Conservation (phyloP, 2,888 invertebrate genomes). For the Macroteleia sp. region DNA sequence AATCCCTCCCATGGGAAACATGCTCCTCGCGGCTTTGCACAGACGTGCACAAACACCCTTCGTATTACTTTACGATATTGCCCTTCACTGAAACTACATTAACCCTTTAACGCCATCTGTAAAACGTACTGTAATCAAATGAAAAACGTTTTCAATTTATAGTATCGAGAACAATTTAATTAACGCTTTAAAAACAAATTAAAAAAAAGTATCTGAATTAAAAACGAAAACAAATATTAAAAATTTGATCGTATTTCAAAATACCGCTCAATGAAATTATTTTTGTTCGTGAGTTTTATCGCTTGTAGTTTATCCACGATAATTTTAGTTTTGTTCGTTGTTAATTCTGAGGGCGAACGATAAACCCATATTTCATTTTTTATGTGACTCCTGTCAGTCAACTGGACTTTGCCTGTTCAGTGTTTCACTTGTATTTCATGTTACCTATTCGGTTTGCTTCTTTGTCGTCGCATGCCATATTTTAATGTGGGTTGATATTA, state of each 20-base stretch:
- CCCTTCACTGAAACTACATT: conserved; percentile 22
- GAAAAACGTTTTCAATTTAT: too few species aligned
- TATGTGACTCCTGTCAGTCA: conserved; percentile 3
- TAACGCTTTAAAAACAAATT: too few species aligned
- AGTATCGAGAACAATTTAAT: too few species aligned
- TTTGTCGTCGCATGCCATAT: too few species aligned
- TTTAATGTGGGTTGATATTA: too few species aligned
- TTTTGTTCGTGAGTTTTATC: too few species aligned
- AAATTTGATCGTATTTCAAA: too few species aligned
- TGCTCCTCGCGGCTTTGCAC: conserved; percentile 6
- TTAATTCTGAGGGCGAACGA: too few species aligned
- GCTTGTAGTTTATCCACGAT: too few species aligned
- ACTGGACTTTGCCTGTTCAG: conserved; percentile 1
- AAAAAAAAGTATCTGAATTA: not conserved
- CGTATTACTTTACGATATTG: conserved; percentile 37
- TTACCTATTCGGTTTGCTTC: conserved; percentile 2
- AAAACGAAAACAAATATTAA: too few species aligned
- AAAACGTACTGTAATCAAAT: conserved; percentile 12
- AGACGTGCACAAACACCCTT: conserved; percentile 22
- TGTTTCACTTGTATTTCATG: not conserved
- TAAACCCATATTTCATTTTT: not conserved
- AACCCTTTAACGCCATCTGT: conserved; percentile 37
- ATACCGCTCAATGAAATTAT: too few species aligned
- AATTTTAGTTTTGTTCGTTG: too few species aligned
- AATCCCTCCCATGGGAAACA: conserved; percentile 44